Base-by-base conservation (phyloP, 2,797 vertebrate genomes). In the Iguana delicatissima region DNA sequence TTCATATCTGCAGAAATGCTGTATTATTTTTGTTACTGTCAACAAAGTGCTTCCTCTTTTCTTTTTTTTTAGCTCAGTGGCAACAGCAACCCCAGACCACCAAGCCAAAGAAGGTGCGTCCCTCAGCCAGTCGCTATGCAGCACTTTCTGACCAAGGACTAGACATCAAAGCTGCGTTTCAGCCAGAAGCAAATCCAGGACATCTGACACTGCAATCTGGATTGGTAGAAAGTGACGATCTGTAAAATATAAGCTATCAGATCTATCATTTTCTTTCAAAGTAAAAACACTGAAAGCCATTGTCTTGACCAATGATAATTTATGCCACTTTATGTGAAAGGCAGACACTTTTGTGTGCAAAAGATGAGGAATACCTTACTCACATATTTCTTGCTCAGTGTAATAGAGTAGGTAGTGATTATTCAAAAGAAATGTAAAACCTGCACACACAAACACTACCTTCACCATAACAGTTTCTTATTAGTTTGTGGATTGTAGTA, bases 151-250 rank as follows among this genome's bases (percentile, higher is more conserved):
- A 99, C 97, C 97, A 99, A 96, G 99, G 99, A 87, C 98, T 99
- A 95, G 99, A 99, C 86, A 99, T 99, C 96, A 99, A 98, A 96
- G 99, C 99, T 0, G 99, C 99, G 46, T 99, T 99, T 97, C 98
- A 99, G 95, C 99, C 99, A 0, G 99, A 99, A 94, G 98, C 98
- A 96, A 98, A 96, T 92, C 98, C 99, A 0, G 96, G 97, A 32
- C 98, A 98, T 94, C 97, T 98, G 95, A 91, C 96, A 2, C 91
- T 97, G 94, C 98, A 95, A 14, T 96, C 98, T 0, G 97, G 97
- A 94, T 97, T 99, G 96, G 98, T 99, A 95, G 99, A 99, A 92
- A 99, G 99, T 0, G 99, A 99, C 8, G 99, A 99, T 95, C 98
- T 99, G 98, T 99, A 98, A 97, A 95, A 76, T 79, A 85, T 22